Conservation (phyloP, 2,888 invertebrate genomes). For the Sphinx pinastri region DNA sequence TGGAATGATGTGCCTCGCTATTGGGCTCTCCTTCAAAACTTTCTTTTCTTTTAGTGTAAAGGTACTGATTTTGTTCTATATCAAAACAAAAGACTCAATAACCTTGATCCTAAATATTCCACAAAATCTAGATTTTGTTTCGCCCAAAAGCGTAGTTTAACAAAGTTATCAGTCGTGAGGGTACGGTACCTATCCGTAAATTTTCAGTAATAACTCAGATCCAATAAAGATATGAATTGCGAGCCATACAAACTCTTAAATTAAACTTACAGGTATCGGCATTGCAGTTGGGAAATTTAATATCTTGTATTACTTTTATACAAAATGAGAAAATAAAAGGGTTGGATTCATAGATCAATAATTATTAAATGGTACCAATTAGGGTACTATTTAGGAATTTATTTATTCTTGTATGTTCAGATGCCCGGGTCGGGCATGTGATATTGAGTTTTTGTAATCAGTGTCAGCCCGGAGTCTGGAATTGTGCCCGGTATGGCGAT, state of each 20-base stretch:
- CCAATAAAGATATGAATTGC: constrained; percentile 20
- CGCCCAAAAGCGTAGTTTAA: background rate
- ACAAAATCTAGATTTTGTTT: background rate
- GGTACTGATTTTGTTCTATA: too few species aligned
- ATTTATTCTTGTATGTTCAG: background rate
- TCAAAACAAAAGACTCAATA: too few species aligned
- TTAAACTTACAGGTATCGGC: background rate
- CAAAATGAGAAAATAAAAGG: background rate
- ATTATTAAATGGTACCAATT: background rate
- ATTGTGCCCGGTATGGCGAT: too few species aligned
- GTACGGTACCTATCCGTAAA: background rate
- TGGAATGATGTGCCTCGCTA: too few species aligned
- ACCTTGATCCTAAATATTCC: too few species aligned
- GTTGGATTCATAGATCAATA: background rate
- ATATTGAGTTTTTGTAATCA: too few species aligned
- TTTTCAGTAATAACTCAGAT: constrained; percentile 14
- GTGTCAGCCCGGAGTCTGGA: too few species aligned
- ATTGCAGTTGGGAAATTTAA: background rate
- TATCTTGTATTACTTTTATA: background rate
- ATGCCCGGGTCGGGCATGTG: too few species aligned
- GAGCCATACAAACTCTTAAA: constrained; percentile 16
- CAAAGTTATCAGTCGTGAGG: background rate
- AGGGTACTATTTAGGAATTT: background rate
- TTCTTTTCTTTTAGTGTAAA: too few species aligned
- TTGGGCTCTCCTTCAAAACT: too few species aligned